Percentiles rank a stretch among this genome's conserved stretches.
Evolutionary conservation across 1,140 invertebrate genomes (phyloP).

Genomic region (Cyclargus thomasi): DNA sequence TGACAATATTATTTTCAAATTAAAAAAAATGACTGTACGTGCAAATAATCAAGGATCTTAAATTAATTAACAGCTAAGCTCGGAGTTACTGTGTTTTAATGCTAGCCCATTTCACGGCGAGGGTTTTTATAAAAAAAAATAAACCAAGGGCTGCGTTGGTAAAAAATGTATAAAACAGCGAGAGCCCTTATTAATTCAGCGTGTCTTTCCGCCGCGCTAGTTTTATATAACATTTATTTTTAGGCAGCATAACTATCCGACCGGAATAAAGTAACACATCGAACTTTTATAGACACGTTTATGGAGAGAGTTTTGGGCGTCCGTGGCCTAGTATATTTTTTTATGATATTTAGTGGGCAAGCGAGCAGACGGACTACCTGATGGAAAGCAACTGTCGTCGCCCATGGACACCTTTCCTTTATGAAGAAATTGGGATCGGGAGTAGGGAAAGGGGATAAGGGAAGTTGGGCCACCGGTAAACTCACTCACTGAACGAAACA

Average conservation of each 20-base stretch:
- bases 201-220: not conserved
- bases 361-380: no score
- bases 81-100: not conserved
- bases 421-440: no score
- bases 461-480: no score
- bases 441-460: no score
- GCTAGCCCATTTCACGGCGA: not conserved
- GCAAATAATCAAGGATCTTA: not conserved
- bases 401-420: no score
- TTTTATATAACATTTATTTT: slow-evolving; percentile 2
- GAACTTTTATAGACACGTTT: not conserved
- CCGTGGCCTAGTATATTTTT: no score
- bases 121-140: not conserved
- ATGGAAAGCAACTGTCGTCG: no score
- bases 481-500: no score
- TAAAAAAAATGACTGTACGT: not conserved
- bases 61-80: not conserved
- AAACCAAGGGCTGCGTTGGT: not conserved
- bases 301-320: not conserved
- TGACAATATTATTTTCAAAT: no score
- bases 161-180: not conserved
- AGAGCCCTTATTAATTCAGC: not conserved
- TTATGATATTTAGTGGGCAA: no score
- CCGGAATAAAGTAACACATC: not conserved
- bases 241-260: not conserved